phyloP scores from a whole-genome alignment of 2,888 invertebrate species.

The Zaprionus lineosus region DNA sequence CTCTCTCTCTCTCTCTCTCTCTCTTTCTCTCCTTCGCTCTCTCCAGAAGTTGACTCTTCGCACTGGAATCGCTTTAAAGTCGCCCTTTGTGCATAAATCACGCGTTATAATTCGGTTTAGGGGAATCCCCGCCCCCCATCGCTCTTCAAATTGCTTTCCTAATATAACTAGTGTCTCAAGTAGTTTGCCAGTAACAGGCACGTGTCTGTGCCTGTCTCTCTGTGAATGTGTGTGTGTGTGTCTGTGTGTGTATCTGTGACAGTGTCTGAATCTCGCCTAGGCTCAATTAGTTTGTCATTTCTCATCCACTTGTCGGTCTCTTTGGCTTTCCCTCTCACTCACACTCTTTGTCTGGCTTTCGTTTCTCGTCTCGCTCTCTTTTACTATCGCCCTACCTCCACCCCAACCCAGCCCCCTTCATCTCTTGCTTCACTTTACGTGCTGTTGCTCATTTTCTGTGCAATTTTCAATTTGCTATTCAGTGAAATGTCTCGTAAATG shows the following conservation, averaged over 20 bases:
- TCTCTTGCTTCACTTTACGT: no score
- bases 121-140: not conserved
- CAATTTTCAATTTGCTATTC: conserved; percentile 55
- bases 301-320: conserved; percentile 43
- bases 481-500: conserved; percentile 56
- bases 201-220: conserved; percentile 24
- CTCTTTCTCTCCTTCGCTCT: no score
- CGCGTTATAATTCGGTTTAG: conserved; percentile 35
- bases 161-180: conserved; percentile 47
- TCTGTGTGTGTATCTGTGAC: not conserved
- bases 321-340: not conserved
- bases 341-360: not conserved
- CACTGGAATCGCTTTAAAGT: conserved; percentile 46
- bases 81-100: conserved; percentile 47
- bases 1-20: no score
- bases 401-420: no score
- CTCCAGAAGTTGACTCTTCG: conserved; percentile 1
- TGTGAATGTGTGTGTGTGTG: conserved; percentile 29
- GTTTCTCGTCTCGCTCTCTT: not conserved
- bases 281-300: conserved; percentile 63
- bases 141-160: not conserved
- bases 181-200: conserved; percentile 49
- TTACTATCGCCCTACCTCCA: no score
- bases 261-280: conserved; percentile 26
- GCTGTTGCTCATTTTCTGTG: conserved; percentile 51